phyloP scores from a whole-genome alignment of 2,797 vertebrate species.

The Rhynchonycteris naso region DNA sequence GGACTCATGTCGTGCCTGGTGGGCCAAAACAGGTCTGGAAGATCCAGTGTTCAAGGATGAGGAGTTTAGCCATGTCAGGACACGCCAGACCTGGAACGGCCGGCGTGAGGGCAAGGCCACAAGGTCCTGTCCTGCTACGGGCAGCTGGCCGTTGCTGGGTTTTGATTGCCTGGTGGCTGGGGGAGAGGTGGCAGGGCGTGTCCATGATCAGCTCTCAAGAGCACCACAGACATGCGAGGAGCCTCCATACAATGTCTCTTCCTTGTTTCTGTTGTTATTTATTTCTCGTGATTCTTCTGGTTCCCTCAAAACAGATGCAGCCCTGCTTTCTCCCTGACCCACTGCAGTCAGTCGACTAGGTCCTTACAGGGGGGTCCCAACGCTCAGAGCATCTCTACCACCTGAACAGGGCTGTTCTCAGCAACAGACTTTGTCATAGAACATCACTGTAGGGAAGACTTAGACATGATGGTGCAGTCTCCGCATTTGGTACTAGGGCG shows the following conservation, averaged over 20 bases:
- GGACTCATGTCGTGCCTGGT: not conserved
- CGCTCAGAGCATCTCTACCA: not conserved
- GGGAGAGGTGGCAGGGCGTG: not conserved
- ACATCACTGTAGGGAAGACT: not conserved
- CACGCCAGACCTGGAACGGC: not conserved
- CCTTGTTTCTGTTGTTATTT: not conserved
- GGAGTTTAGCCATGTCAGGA: not conserved
- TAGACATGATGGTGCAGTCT: not conserved
- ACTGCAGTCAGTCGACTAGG: not conserved
- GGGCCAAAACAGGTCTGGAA: not conserved
- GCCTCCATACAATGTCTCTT: fast-evolving
- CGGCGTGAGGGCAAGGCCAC: not conserved
- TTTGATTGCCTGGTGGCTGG: not conserved
- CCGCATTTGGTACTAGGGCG: not conserved
- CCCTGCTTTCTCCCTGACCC: not conserved
- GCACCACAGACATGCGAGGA: fast-evolving
- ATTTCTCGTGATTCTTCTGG: not conserved
- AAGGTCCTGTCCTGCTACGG: no score
- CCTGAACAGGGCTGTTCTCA: not conserved
- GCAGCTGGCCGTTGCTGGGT: not conserved
- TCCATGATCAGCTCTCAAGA: not conserved
- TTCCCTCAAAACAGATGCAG: not conserved
- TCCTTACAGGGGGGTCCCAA: fast-evolving
- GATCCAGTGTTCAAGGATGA: not conserved
- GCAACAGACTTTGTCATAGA: not conserved